Percentiles rank a stretch among this genome's conserved stretches.
Conservation (phyloP, 1,140 invertebrate species). For the Drosophila serrata region DNA sequence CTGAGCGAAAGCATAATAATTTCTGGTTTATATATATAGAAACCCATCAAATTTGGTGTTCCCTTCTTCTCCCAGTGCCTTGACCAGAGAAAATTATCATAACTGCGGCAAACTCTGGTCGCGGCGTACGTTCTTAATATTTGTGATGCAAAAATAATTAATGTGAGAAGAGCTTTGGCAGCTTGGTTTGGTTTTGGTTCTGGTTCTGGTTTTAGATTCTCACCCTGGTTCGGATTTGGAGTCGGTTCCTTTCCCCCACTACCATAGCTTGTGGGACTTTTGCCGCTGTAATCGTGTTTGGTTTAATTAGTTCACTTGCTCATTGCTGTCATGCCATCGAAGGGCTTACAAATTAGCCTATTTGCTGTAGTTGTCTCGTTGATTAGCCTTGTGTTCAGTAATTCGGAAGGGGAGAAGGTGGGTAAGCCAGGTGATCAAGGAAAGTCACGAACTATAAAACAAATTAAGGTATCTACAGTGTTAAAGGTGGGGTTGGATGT, state of each 20-base stretch:
- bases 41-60: too few relatives aligned
- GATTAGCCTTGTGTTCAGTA: constrained; percentile 38
- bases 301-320: constrained; percentile 68
- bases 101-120: constrained; percentile 47
- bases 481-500: too few relatives aligned
- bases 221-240: constrained; percentile 26
- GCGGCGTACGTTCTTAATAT: constrained; percentile 61
- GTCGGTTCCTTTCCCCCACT: neutral
- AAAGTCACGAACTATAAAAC: constrained; percentile 22
- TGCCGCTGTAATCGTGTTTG: constrained; percentile 46
- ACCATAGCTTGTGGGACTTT: constrained; percentile 22
- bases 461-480: constrained; percentile 6
- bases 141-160: constrained; percentile 79
- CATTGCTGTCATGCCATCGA: constrained; percentile 51
- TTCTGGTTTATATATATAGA: too few relatives aligned
- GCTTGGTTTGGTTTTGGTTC: constrained; percentile 28
- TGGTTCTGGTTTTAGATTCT: constrained; percentile 18
- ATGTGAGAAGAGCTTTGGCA: constrained; percentile 67
- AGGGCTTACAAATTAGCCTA: constrained; percentile 74
- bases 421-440: neutral
- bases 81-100: constrained; percentile 68
- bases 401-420: neutral
- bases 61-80: neutral
- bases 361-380: constrained; percentile 56
- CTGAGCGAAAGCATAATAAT: too few relatives aligned